These are phyloP conservation scores for Xiphophorus birchmanni DNA, from an alignment of 2,797 vertebrate species.

Conservation along the genomic window DNA sequence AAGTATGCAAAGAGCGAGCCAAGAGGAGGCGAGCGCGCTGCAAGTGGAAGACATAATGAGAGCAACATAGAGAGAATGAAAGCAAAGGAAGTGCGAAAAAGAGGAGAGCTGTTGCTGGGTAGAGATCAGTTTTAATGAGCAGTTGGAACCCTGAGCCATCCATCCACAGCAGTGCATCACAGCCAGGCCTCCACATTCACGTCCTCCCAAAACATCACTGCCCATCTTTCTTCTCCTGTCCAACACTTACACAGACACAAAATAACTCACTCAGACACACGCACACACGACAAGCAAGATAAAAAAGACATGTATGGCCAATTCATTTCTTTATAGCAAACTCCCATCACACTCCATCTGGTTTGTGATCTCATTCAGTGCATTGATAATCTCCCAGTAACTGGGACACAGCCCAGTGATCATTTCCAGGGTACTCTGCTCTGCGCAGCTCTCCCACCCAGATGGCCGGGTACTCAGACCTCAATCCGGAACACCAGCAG, in stretches of 20 bases:
- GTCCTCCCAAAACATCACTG: slow-evolving; percentile 66
- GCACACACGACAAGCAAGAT: slow-evolving; percentile 10
- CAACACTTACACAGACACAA: slow-evolving; percentile 43
- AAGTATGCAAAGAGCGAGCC: slow-evolving; percentile 25
- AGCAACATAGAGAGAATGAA: slow-evolving; percentile 58
- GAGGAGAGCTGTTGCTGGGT: slow-evolving; percentile 66
- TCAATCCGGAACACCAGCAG: slow-evolving; percentile 68
- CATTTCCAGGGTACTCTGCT: slow-evolving; percentile 74
- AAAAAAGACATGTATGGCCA: slow-evolving; percentile 38
- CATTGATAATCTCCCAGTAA: slow-evolving; percentile 82
- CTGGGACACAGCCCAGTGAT: slow-evolving; percentile 79
- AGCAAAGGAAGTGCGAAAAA: slow-evolving; percentile 47
- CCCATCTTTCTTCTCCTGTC: slow-evolving; percentile 64
- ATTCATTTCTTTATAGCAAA: slow-evolving; percentile 65
- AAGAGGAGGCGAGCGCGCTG: slow-evolving; percentile 54
- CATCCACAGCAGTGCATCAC: slow-evolving; percentile 64
- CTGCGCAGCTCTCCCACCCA: slow-evolving; percentile 67
- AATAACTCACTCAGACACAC: slow-evolving; percentile 24
- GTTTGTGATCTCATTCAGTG: slow-evolving; percentile 78
- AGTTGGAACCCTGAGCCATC: slow-evolving; percentile 71
- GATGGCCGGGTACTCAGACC: slow-evolving; percentile 75
- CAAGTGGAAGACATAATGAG: slow-evolving; percentile 67
- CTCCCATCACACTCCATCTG: slow-evolving; percentile 77
- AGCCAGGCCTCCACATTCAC: slow-evolving; percentile 75
- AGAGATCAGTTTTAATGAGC: slow-evolving; percentile 75